Base-by-base conservation (phyloP, 2,888 invertebrate genomes). In the Xylota segnis region DNA sequence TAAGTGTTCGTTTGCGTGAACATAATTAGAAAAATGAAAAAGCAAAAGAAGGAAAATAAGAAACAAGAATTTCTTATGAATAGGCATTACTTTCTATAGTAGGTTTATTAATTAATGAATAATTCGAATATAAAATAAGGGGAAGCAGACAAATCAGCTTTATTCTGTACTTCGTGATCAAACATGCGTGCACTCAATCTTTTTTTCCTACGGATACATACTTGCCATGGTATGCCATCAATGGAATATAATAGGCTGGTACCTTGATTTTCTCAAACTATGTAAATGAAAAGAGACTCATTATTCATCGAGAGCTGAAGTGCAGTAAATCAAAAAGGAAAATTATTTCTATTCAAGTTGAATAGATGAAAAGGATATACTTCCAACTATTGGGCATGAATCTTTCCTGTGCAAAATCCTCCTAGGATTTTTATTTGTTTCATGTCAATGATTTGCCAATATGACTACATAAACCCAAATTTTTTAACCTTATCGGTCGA, bases 1-100 rank as follows among this genome's bases (percentile, higher is more conserved):
- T 66, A 58, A 68, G 54, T 59, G 59, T 27, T 9, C 61, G 52
- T 34, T 68, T 77, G 76, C 61, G 61, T 61, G 61, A 43, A n/a
- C 12, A 32, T 47, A 70, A 56, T 54, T 63, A 10, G 5, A 68
- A 34, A 50, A 52, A 37, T 66, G 47, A 23, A 45, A 23, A 47
- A 6, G 18, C 12, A 10, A 10, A 16, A 43, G 23, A 5, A 5
- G 47, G 45, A 9, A 5, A 61, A 40, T 29, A n/a, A 6, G 43
- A 6, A 34, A 16, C 6, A 27, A 12, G 14, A 50, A 32, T 5
- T 10, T 54, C 40, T 40, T 56, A 63, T 63, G 52, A 63, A 74
- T 54, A 23, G 47, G 47, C 56, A 40, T 37, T 59, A 37, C 18
- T 56, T 32, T 45, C 27, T 56, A 9, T 54, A 16, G 16, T 7